Conservation (phyloP, 1,140 invertebrate species). For the Leptopilina clavipes region DNA sequence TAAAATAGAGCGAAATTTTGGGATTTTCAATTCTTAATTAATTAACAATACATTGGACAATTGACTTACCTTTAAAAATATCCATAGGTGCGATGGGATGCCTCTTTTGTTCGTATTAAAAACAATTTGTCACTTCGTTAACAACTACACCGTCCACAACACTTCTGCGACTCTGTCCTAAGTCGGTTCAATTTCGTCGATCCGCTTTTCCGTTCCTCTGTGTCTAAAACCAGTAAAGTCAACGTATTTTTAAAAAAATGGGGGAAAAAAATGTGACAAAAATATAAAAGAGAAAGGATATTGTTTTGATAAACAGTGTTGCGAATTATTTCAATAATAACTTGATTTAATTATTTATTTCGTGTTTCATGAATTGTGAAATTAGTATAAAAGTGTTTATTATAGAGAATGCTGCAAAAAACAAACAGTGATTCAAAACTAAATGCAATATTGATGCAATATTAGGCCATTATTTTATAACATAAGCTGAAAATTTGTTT, state of each 20-base stretch:
- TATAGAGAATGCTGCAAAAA: no score
- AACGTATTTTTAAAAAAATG: conserved; percentile 1
- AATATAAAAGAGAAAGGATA: no score
- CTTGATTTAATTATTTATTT: no score
- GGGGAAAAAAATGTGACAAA: conserved; percentile 24
- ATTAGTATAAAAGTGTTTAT: no score
- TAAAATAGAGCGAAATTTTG: conserved; percentile 45
- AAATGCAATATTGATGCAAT: no score
- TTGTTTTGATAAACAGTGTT: no score
- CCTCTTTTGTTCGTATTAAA: conserved; percentile 48
- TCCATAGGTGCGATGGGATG: conserved; percentile 55
- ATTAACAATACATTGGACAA: not conserved
- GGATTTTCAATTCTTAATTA: conserved; percentile 3
- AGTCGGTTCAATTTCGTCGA: conserved; percentile 57
- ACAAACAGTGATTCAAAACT: no score
- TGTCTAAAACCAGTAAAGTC: conserved; percentile 43
- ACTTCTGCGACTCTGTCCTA: conserved; percentile 57
- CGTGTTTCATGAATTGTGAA: no score
- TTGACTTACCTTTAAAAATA: conserved; percentile 59
- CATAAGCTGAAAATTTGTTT: no score
- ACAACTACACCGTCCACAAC: conserved; percentile 59
- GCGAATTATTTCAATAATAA: no score
- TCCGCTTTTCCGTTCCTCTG: conserved; percentile 52
- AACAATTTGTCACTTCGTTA: conserved; percentile 62
- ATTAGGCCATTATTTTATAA: no score